Base-by-base conservation (phyloP, 2,797 vertebrate genomes). In the Argya squamiceps region DNA sequence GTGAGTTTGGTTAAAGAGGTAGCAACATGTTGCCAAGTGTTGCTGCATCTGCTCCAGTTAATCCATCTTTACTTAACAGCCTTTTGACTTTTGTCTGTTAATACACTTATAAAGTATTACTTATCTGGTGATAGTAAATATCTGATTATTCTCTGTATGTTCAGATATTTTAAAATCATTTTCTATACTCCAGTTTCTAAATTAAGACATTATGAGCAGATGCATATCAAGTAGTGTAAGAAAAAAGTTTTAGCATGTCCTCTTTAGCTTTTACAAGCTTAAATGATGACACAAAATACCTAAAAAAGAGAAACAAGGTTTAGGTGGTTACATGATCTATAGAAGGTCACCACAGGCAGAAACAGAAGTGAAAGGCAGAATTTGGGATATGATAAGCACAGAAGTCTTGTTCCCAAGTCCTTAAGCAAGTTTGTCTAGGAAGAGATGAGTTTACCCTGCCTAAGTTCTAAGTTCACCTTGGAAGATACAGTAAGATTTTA, bases 311-410 rank as follows among this genome's bases (percentile, higher is more conserved):
- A 84, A 92, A 41, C 11, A 39, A 83, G 8, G 6, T 50, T 77
- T 65, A 44, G 23, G 22, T 59, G 52, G 15, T 79, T 90, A 26
- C 1, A 2, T 62, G 60, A 46, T 63, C 23, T 65, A 16, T 27
- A 64, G 59, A 44, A 73, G 6, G 18, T 62, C 41, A 74, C 18
- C 34, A 34, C 5, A 68, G 47, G 16, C 67, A 79, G 44, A 82
- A 74, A 41, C 2, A 64, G 67, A 77, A 65, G 16, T 9, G 0
- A 56, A 75, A 63, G 39, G 23, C n/a, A 67, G 30, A 59, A 46
- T 32, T 12, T 49, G 13, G 37, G 65, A 37, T 27, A 52, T 0
- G 0, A 1, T 24, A 53, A 77, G 9, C 0, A 1, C 24, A n/a
- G 14, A 14, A 68, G 17, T 44, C 37, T 37, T 67, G 10, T 62